Conservation (phyloP, 2,888 invertebrate species). For the Platycnemis pennipes region DNA sequence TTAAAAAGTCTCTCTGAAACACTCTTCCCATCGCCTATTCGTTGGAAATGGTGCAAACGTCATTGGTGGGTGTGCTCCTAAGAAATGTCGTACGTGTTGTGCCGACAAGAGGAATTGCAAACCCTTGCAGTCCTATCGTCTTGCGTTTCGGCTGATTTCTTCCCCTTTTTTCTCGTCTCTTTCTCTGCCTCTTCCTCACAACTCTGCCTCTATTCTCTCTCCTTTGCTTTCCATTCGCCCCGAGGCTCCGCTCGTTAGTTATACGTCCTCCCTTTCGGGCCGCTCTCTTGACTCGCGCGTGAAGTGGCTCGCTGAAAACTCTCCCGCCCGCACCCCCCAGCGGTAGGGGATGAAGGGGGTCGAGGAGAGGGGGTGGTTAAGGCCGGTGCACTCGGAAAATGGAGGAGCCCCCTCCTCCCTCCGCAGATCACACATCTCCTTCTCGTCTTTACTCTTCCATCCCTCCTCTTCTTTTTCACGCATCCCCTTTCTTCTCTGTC, state of each 20-base stretch:
- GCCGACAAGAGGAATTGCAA: no score
- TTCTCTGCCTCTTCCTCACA: neutral
- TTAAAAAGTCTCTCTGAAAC: no score
- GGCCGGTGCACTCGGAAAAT: neutral
- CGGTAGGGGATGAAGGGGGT: neutral
- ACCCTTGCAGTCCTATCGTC: no score
- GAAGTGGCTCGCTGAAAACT: constrained; percentile 32
- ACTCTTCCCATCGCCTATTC: no score
- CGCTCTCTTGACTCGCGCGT: constrained; percentile 16
- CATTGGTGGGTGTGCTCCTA: no score
- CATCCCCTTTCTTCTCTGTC: neutral
- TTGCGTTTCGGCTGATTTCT: neutral
- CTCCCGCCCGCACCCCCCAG: neutral
- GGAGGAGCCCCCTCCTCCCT: neutral
- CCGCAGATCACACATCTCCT: neutral
- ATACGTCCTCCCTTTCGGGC: no score
- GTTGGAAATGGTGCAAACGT: no score
- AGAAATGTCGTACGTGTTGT: no score
- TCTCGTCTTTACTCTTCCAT: neutral
- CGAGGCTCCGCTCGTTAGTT: no score
- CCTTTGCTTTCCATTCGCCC: neutral
- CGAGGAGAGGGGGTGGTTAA: neutral
- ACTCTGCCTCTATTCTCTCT: neutral
- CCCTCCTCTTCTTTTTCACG: neutral
- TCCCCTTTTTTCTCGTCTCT: neutral